Percentiles rank a stretch among this genome's conserved stretches.
These are phyloP conservation scores for Pseudanteris insignis DNA, from an alignment of 2,888 invertebrate genomes.

Conservation along the genomic window DNA sequence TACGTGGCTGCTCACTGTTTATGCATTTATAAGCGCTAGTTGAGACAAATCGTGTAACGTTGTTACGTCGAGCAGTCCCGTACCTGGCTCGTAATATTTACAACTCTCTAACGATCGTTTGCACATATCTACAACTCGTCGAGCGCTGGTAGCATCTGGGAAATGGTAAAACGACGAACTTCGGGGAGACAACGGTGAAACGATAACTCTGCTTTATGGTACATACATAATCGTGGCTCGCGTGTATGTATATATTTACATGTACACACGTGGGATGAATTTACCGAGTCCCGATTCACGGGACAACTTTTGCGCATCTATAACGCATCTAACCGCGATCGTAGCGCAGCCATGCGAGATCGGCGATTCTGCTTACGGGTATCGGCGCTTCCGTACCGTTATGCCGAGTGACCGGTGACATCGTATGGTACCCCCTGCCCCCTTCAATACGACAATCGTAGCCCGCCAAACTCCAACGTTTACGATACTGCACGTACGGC, in stretches of 20 bases:
- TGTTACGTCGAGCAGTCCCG: conserved; percentile 5
- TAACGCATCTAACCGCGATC: conserved; percentile 20
- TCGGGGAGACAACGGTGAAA: conserved; percentile 47
- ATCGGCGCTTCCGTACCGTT: conserved; percentile 31
- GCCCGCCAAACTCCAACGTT: conserved; percentile 10
- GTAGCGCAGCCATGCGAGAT: conserved; percentile 14
- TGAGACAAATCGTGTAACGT: conserved; percentile 13
- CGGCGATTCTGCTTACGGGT: conserved; percentile 28
- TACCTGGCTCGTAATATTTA: conserved; percentile 24
- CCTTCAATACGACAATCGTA: too few species aligned
- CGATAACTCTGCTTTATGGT: conserved; percentile 52
- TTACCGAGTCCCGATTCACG: conserved; percentile 45
- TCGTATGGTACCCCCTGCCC: too few species aligned
- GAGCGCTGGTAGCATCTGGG: conserved; percentile 37
- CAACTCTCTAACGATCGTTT: conserved; percentile 27
- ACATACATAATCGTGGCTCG: conserved; percentile 42
- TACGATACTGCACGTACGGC: conserved; percentile 27
- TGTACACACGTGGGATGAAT: conserved; percentile 47
- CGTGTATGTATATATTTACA: conserved; percentile 21
- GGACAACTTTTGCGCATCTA: conserved; percentile 32
- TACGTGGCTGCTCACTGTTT: background rate
- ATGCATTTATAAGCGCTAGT: conserved; percentile 4
- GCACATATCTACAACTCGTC: conserved; percentile 25
- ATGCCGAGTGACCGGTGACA: conserved; percentile 31
- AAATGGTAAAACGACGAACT: conserved; percentile 36